phyloP scores from a whole-genome alignment of 2,797 vertebrate species.

The Propithecus deckenii region DNA sequence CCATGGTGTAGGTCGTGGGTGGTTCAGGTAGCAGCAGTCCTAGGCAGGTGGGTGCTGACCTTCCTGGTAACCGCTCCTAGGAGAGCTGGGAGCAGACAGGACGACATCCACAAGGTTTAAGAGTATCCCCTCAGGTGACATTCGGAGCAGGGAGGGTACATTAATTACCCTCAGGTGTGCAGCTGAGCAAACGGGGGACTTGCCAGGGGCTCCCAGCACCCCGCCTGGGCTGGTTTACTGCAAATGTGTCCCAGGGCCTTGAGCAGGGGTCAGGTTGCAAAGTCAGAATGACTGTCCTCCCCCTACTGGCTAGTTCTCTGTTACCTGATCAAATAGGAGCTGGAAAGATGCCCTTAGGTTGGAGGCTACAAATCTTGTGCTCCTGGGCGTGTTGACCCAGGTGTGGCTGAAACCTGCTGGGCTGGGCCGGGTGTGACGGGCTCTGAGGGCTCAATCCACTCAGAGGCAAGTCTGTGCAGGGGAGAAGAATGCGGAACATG shows the following conservation, averaged over 20 bases:
- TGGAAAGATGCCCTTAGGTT: not conserved
- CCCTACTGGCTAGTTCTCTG: rapidly evolving
- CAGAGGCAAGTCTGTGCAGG: not conserved
- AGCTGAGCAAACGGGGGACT: not conserved
- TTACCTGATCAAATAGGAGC: not conserved
- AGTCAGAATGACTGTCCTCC: not conserved
- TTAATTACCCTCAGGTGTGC: rapidly evolving
- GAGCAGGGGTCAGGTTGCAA: not conserved
- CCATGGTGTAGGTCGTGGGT: too few relatives aligned
- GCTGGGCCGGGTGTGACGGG: too few relatives aligned
- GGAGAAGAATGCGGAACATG: not conserved
- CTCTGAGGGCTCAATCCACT: not conserved
- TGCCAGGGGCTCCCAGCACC: rapidly evolving
- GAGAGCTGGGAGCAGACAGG: not conserved
- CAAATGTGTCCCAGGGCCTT: not conserved
- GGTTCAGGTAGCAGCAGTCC: not conserved
- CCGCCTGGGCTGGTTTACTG: not conserved
- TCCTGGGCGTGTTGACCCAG: not conserved
- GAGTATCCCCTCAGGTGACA: rapidly evolving
- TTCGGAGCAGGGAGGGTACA: rapidly evolving
- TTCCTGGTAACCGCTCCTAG: rapidly evolving
- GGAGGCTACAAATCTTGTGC: not conserved
- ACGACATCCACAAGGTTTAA: not conserved
- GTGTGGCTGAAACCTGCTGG: not conserved
- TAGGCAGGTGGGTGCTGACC: not conserved